These are phyloP conservation scores for Eremobia ochroleuca DNA, from an alignment of 2,888 invertebrate species.

Conservation along the genomic window DNA sequence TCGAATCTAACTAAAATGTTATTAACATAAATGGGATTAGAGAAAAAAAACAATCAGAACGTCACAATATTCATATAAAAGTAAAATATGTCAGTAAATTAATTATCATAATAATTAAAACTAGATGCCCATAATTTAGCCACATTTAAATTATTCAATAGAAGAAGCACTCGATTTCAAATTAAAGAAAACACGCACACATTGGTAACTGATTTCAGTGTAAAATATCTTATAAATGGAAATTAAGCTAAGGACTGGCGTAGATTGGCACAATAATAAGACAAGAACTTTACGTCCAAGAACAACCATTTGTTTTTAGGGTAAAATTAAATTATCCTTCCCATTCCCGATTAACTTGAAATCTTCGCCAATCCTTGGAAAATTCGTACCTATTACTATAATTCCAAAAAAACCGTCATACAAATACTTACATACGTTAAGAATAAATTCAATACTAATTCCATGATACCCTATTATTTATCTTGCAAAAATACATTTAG, in stretches of 20 bases:
- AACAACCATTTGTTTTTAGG: not conserved
- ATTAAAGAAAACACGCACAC: not conserved
- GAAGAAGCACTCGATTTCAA: constrained; percentile 35
- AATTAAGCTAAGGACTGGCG: not conserved
- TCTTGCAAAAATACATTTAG: constrained; percentile 47
- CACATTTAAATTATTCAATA: constrained; percentile 18
- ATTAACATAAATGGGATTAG: constrained; percentile 13
- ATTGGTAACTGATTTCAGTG: constrained; percentile 39
- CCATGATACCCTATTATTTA: constrained; percentile 1
- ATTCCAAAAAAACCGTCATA: not conserved
- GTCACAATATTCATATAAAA: constrained; percentile 46
- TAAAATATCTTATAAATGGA: constrained; percentile 15
- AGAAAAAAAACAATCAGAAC: constrained; percentile 11
- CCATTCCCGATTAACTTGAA: not conserved
- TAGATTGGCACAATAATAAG: not conserved
- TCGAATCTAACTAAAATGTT: constrained; percentile 43
- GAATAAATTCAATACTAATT: constrained; percentile 14
- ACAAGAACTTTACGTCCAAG: not conserved
- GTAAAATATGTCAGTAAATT: constrained; percentile 28
- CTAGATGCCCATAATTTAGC: constrained; percentile 47
- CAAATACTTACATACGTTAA: not conserved
- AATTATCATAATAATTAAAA: constrained; percentile 47
- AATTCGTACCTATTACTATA: not conserved
- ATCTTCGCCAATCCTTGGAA: constrained; percentile 22
- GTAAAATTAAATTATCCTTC: not conserved